These are phyloP conservation scores for Alligator sinensis DNA, from an alignment of 2,113 vertebrate species.

Conservation along the genomic window DNA sequence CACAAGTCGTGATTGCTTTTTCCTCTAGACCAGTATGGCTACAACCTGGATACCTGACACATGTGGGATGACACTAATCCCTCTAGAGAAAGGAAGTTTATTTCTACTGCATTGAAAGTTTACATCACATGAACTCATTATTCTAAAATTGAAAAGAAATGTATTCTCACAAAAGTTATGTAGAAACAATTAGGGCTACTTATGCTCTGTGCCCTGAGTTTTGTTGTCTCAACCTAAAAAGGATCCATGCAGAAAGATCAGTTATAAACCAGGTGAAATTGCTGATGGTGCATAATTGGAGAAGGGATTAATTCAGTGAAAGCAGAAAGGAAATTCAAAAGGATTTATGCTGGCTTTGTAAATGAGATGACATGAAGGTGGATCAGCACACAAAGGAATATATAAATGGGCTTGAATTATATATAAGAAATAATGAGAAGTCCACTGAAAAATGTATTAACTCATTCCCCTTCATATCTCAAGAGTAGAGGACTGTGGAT, in stretches of 20 bases:
- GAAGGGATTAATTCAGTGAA: background rate
- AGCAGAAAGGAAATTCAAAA: conserved; percentile 1
- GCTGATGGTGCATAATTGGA: background rate
- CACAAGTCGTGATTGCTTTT: too few relatives aligned
- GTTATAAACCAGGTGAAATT: background rate
- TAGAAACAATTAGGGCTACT: background rate
- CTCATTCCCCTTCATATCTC: background rate
- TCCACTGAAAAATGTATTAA: background rate
- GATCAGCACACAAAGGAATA: conserved; percentile 22
- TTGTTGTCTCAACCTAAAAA: conserved; percentile 11
- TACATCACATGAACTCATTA: background rate
- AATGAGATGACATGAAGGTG: conserved; percentile 12
- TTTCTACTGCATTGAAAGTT: background rate
- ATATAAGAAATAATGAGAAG: background rate
- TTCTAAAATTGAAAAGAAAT: background rate
- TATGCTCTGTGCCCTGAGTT: background rate
- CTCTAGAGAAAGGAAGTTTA: background rate
- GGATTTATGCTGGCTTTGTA: conserved; percentile 5
- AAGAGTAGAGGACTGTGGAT: background rate
- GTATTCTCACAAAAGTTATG: background rate
- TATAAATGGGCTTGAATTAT: background rate
- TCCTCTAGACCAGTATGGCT: too few relatives aligned
- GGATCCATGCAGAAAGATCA: conserved; percentile 23
- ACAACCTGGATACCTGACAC: too few relatives aligned
- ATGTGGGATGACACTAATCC: too few relatives aligned